These are phyloP conservation scores for Lacerta bilineata DNA, from an alignment of 2,797 vertebrate genomes.

Conservation along the genomic window DNA sequence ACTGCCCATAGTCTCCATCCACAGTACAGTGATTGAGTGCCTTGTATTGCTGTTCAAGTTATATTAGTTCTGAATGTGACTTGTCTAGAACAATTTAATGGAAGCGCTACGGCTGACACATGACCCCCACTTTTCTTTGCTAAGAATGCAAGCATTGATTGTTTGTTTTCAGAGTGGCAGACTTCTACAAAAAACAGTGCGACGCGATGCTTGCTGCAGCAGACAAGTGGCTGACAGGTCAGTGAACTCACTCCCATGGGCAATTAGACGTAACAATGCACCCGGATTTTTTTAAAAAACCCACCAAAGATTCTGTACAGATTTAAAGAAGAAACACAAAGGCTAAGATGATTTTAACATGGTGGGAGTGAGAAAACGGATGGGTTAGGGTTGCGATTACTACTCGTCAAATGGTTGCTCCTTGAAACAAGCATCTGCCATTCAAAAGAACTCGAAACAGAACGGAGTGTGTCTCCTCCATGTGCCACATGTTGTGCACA, in stretches of 20 bases:
- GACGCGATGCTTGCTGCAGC: slow-evolving; percentile 84
- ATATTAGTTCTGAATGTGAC: slow-evolving; percentile 25
- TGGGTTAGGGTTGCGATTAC: neutral
- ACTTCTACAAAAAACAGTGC: slow-evolving; percentile 85
- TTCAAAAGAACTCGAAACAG: neutral
- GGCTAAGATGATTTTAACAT: neutral
- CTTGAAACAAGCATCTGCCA: neutral
- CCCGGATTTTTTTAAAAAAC: neutral
- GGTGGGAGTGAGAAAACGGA: neutral
- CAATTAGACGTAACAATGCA: neutral
- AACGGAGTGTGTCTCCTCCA: neutral
- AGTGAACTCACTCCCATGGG: slow-evolving; percentile 15
- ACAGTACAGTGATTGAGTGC: neutral
- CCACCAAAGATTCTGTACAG: slow-evolving; percentile 16
- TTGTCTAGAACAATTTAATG: slow-evolving; percentile 48
- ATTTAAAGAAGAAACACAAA: slow-evolving; percentile 42
- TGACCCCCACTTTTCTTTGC: slow-evolving; percentile 43
- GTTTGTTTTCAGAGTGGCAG: slow-evolving; percentile 78
- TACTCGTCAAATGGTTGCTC: neutral
- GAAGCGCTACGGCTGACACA: slow-evolving; percentile 33
- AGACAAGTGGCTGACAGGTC: slow-evolving; percentile 88
- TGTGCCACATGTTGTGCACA: too few relatives aligned
- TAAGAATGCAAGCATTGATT: slow-evolving; percentile 57
- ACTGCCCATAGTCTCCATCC: neutral
- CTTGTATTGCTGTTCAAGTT: slow-evolving; percentile 39